A percentile compares a stretch with the other conserved stretches of the same genome.
These are phyloP conservation scores for Labeo rohita DNA, from an alignment of 2,113 vertebrate species.

Conservation along the genomic window DNA sequence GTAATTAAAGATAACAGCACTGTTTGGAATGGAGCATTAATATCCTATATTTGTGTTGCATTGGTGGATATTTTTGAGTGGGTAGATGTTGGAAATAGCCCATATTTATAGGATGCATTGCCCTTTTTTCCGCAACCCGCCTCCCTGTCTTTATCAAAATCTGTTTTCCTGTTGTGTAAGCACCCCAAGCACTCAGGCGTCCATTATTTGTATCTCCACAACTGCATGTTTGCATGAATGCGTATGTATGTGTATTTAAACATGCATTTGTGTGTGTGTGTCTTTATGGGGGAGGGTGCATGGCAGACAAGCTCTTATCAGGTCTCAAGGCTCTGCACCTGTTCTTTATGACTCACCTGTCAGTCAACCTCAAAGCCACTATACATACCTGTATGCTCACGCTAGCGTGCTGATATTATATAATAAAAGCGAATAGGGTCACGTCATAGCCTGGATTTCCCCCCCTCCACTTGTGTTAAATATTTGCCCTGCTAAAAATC, in stretches of 20 bases:
- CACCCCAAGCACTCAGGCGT: neutral
- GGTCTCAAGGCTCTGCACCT: constrained; percentile 33
- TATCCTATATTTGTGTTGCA: neutral
- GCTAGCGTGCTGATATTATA: constrained; percentile 18
- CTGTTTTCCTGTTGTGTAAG: constrained; percentile 20
- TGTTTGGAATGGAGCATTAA: neutral
- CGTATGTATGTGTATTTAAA: constrained; percentile 13
- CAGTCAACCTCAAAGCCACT: constrained; percentile 21
- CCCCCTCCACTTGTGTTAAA: neutral
- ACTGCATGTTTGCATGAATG: constrained; percentile 12
- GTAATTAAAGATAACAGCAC: neutral
- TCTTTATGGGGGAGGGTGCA: neutral
- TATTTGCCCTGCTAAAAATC: neutral
- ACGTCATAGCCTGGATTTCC: neutral
- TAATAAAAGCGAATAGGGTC: constrained; percentile 10
- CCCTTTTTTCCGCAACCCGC: constrained; percentile 4
- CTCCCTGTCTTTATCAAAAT: neutral
- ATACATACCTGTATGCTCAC: constrained; percentile 35
- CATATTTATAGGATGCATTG: constrained; percentile 6
- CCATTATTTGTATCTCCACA: constrained; percentile 14
- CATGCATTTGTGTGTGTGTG: constrained; percentile 29
- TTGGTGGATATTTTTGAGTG: neutral
- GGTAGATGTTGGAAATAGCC: constrained; percentile 3
- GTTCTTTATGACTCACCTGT: constrained; percentile 26
- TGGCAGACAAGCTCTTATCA: constrained; percentile 35